Conservation (phyloP, 2,113 vertebrate genomes). For the Redunca redunca region DNA sequence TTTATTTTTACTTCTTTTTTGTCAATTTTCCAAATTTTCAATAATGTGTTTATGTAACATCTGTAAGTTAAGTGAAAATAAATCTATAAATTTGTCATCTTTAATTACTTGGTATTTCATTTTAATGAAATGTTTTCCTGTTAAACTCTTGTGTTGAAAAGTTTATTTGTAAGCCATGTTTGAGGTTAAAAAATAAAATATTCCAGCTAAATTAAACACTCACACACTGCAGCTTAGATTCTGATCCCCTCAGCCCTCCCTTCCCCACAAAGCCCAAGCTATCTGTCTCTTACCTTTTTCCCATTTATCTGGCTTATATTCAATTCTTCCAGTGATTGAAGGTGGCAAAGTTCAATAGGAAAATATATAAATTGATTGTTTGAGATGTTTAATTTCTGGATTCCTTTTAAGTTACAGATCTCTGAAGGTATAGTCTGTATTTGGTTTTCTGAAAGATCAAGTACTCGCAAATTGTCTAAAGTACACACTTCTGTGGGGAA, state of each 20-base stretch:
- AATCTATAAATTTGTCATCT: neutral
- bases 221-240: neutral
- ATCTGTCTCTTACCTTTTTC: slow-evolving; percentile 73
- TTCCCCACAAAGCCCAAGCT: neutral
- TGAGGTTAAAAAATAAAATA: neutral
- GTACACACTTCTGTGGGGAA: slow-evolving; percentile 76
- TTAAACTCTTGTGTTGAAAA: neutral
- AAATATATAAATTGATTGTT: slow-evolving; percentile 77
- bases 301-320: slow-evolving; percentile 69
- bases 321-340: slow-evolving; percentile 69
- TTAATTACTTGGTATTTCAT: slow-evolving; percentile 14
- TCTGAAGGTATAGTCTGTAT: slow-evolving; percentile 70
- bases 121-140: neutral
- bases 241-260: neutral
- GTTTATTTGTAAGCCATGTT: neutral
- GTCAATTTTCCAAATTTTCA: slow-evolving; percentile 3
- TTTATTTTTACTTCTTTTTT: neutral
- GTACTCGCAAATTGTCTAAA: slow-evolving; percentile 69
- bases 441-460: slow-evolving; percentile 77
- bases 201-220: slow-evolving; percentile 8
- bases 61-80: slow-evolving; percentile 14
- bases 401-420: slow-evolving; percentile 67
- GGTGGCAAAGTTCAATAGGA: slow-evolving; percentile 75
- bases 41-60: neutral
- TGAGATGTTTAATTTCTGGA: slow-evolving; percentile 77